Evolutionary conservation across 1,140 invertebrate genomes (phyloP), one percentile per base, ranked within the genome.

Genomic region (Drosophila mayri): DNA sequence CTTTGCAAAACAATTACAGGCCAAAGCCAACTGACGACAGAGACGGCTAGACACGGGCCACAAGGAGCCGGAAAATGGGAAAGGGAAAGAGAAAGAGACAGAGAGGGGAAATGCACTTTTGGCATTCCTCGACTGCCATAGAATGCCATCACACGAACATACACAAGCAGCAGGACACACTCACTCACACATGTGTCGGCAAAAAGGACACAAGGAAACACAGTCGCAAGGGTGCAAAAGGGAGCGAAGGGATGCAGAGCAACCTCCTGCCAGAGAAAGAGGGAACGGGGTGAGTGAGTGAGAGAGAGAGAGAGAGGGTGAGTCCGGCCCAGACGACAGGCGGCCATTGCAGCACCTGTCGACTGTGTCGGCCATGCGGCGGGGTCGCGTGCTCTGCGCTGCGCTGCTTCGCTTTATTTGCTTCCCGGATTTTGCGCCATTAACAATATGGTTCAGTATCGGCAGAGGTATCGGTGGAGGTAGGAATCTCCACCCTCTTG

Each of bases 321-420:
- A 41, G 58, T 57, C 44, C 61, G 35, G 41, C 44, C 30, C 67
- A 80, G 61, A 78, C 78, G 54, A 12, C 20, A 57, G 79, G 62
- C 81, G 81, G 86, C 82, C 86, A 90, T 90, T 86, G 90, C 81
- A 79, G 83, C 90, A 92, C 90, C 86, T 92, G 90, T 91, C 54
- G 35, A 43, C 35, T 57, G 52, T 57, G 54, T 65, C 90, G 90
- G 90, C 90, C 86, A 91, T 92, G 87, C 76, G 47, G 58, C 84
- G 62, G 35, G 46, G 60, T 64, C 61, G 81, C 74, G 67, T 81
- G 75, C 76, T 73, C 61, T 66, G 32, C 50, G 32, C 30, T 14
- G 11, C 49, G n/a, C 32, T 54, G 50, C 52, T 25, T 52, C 60
- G 50, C 30, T 72, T 73, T 73, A 73, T 73, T 73, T 73, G 70